phyloP scores from a whole-genome alignment of 1,140 invertebrate species.

The Neuroterus valhalla region DNA sequence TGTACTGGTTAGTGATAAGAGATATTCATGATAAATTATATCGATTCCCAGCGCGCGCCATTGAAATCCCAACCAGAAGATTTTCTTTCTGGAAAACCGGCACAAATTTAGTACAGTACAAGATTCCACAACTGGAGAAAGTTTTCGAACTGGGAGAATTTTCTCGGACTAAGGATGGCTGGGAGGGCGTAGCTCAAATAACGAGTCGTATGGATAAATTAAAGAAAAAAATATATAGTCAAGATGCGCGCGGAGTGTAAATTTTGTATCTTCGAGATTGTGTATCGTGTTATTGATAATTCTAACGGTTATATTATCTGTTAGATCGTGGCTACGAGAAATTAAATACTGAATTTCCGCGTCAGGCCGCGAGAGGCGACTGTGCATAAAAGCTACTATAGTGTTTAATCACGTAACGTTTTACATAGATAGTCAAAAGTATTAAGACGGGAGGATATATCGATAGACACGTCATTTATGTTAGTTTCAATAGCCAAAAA shows the following conservation, averaged over 20 bases:
- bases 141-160: background rate
- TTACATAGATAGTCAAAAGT: conserved; percentile 64
- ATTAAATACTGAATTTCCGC: conserved; percentile 32
- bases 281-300: conserved; percentile 63
- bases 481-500: conserved; percentile 6
- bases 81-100: background rate
- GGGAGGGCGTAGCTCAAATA: conserved; percentile 6
- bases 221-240: conserved; percentile 41
- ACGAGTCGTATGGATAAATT: conserved; percentile 29
- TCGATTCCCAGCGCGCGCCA: conserved; percentile 15
- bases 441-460: conserved; percentile 56
- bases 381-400: conserved; percentile 67
- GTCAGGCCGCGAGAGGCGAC: conserved; percentile 54
- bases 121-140: background rate
- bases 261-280: conserved; percentile 73
- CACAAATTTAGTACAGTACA: background rate
- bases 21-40: conserved; percentile 39
- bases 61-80: background rate
- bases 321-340: conserved; percentile 32
- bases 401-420: conserved; percentile 59
- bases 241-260: conserved; percentile 58
- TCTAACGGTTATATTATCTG: conserved; percentile 53
- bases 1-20: conserved; percentile 57
- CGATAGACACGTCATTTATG: conserved; percentile 40
- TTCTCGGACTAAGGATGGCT: background rate